Evolutionary conservation across 2,888 invertebrate species (phyloP).

Genomic region (Thymelicus acteon): DNA sequence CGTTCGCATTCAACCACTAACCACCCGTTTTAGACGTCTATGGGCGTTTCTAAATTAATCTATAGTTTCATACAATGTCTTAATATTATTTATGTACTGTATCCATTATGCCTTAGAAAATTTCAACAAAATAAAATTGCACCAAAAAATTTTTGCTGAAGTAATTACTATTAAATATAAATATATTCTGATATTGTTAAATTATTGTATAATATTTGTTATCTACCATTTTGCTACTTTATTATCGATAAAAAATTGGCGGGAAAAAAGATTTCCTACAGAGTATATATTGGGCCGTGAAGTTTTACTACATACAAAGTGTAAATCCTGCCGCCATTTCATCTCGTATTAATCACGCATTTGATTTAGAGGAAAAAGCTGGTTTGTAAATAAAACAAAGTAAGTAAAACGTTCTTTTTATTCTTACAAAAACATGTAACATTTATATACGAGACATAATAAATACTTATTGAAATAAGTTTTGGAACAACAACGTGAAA

Average conservation of each 20-base stretch:
- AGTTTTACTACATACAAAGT: background rate
- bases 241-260: background rate
- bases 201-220: slow-evolving; percentile 4
- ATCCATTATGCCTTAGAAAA: background rate
- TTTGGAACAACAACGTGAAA: no score
- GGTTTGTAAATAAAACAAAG: slow-evolving; percentile 19
- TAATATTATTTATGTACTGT: background rate
- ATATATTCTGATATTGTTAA: slow-evolving; percentile 3
- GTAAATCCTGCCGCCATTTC: background rate
- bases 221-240: slow-evolving; percentile 1
- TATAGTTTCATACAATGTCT: background rate
- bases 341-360: slow-evolving; percentile 1
- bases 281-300: background rate
- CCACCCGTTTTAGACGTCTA: no score
- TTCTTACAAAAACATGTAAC: background rate
- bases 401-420: slow-evolving; percentile 12
- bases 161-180: slow-evolving; percentile 1
- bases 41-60: background rate
- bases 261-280: background rate
- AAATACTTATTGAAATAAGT: no score
- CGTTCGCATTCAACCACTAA: no score
- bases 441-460: no score
- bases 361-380: slow-evolving; percentile 16
- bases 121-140: background rate
- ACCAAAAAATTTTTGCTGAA: background rate